These are phyloP conservation scores for Acropternis orthonyx DNA, from an alignment of 2,797 vertebrate genomes.

Conservation along the genomic window DNA sequence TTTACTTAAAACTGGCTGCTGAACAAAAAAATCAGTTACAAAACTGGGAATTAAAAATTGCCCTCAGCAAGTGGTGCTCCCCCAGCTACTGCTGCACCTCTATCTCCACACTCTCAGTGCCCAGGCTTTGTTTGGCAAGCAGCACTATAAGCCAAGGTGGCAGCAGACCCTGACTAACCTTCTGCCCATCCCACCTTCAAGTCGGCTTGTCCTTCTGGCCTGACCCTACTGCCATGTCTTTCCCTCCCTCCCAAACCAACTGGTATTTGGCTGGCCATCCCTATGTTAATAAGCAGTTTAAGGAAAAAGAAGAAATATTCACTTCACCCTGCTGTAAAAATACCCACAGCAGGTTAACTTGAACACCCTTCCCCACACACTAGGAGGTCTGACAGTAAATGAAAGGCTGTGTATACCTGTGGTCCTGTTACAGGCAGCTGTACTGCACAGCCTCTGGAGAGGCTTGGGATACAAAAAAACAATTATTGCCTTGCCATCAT, in stretches of 20 bases:
- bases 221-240: background rate
- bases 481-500: background rate
- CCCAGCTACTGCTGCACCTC: background rate
- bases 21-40: background rate
- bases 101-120: no score
- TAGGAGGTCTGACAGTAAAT: background rate
- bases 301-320: background rate
- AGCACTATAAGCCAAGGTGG: fast-evolving
- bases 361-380: background rate
- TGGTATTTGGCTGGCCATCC: background rate
- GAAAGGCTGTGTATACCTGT: background rate
- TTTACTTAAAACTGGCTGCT: background rate
- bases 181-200: background rate
- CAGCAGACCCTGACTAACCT: background rate
- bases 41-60: background rate
- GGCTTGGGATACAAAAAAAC: background rate
- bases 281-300: background rate
- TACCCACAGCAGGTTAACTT: background rate
- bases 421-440: background rate
- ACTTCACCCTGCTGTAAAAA: background rate
- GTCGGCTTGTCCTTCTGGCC: background rate
- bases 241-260: background rate
- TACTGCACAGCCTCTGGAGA: background rate
- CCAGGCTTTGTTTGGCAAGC: background rate
- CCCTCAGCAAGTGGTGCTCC: background rate